A percentile compares a stretch with the other conserved stretches of the same genome.
phyloP scores from a whole-genome alignment of 2,797 vertebrate species.

The Anabacerthia variegaticeps region DNA sequence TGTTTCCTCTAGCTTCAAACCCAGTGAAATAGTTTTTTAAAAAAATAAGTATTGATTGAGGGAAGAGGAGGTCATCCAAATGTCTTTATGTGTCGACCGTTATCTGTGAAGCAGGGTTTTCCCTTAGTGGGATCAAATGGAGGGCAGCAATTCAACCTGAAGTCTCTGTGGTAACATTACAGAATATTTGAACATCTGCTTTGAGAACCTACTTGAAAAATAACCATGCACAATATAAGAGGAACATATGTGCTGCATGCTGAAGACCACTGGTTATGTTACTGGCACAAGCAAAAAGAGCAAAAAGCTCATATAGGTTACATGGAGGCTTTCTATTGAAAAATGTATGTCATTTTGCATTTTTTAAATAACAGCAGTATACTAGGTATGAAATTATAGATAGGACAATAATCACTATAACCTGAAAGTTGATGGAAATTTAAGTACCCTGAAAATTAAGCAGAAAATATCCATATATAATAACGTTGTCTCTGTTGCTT shows the following conservation, averaged over 20 bases:
- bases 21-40: not conserved
- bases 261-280: not conserved
- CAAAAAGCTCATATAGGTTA: not conserved
- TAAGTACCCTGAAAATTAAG: not conserved
- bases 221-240: not conserved
- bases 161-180: not conserved
- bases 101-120: not conserved
- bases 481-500: not conserved
- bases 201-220: conserved; percentile 22
- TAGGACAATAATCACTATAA: not conserved
- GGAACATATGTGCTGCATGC: not conserved
- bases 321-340: not conserved
- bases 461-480: not conserved
- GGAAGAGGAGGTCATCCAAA: not conserved
- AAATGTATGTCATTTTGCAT: not conserved
- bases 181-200: conserved; percentile 29
- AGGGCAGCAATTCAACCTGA: conserved; percentile 12
- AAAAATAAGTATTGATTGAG: not conserved
- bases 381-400: not conserved
- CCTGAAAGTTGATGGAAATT: not conserved
- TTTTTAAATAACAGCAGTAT: not conserved
- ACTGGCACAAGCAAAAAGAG: not conserved
- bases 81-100: not conserved
- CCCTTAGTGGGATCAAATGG: not conserved
- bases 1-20: not conserved